Base-by-base conservation (phyloP, 2,888 invertebrate species). In the Gandaritis pyraliata region DNA sequence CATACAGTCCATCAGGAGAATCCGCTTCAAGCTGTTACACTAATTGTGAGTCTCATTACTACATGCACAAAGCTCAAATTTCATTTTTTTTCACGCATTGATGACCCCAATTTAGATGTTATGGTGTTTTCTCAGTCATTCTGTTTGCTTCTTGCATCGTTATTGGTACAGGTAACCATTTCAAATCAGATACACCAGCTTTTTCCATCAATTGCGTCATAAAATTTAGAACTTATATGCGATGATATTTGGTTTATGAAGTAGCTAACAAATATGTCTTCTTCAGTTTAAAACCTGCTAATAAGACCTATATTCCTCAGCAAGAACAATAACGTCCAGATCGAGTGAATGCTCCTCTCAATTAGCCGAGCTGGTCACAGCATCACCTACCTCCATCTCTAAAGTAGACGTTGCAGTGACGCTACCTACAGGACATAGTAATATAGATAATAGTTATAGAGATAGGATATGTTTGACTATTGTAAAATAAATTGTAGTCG, bases 391-490 rank as follows among this genome's bases (percentile, higher is more conserved):
- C 1, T 83, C 88, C 0, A 65, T 82, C 16, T 88, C 89, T 0
- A 90, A 90, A 61, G 91, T 91, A 6, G 90, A 91, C 65, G 90
- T 91, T 0, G 91, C 91, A 0, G 91, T 91, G 7, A 90, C 90
- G 0, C 65, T 91, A 11, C 91, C 91, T 0, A 76, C 85, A 1
- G 83, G 86, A 5, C 83, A 56, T 16, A 64, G 7, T 18, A 39
- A 85, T 10, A 51, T 85, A 58, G 90, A 90, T 49, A 85, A 83
- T 1, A 90, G 89, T 51, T 90, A 90, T 65, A 82, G 90, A 72
- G 91, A 91, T 67, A 87, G 87, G 69, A 90, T 91, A 65, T 90
- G 91, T 72, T 78, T 91, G 66, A 90, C 90, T 50, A 88, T 91
- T 70, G 85, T 91, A 16, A 90, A 91, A 74, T 90, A 80, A 72